A percentile compares a stretch with the other conserved stretches of the same genome.
These are phyloP conservation scores for Notothenia rossii DNA, from an alignment of 2,113 vertebrate species.

Conservation along the genomic window DNA sequence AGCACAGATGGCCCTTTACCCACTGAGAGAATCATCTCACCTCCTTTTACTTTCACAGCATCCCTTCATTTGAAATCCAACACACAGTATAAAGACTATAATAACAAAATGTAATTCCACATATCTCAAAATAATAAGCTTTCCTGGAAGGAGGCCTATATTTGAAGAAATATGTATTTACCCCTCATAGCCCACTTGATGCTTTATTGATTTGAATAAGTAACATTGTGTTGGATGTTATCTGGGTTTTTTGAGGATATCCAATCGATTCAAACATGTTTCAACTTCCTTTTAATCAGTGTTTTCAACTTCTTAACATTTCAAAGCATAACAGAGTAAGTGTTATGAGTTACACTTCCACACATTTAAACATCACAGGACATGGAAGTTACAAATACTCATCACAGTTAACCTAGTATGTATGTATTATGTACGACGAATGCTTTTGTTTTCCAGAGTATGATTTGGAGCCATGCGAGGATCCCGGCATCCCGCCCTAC, in stretches of 20 bases:
- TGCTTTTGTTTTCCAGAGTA: conserved; percentile 85
- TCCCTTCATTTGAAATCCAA: conserved; percentile 6
- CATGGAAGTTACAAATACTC: not conserved
- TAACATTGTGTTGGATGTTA: not conserved
- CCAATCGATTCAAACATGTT: not conserved
- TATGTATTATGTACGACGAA: no score
- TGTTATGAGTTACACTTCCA: not conserved
- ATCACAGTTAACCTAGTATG: not conserved
- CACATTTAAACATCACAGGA: not conserved
- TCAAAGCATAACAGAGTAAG: not conserved
- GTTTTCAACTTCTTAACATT: not conserved
- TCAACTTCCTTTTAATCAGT: conserved; percentile 1
- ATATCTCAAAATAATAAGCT: not conserved
- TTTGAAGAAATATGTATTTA: not conserved
- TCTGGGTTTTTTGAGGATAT: not conserved
- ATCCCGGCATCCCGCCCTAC: conserved; percentile 93
- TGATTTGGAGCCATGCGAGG: conserved; percentile 96
- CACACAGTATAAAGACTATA: not conserved
- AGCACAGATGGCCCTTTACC: conserved; percentile 16
- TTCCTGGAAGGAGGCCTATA: not conserved
- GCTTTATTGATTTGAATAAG: conserved; percentile 12
- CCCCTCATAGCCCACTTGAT: not conserved
- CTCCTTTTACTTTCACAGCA: not conserved
- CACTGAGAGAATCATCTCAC: conserved; percentile 11
- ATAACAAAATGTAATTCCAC: not conserved